These are phyloP conservation scores for Origma solitaria DNA, from an alignment of 2,113 vertebrate species.

Conservation along the genomic window DNA sequence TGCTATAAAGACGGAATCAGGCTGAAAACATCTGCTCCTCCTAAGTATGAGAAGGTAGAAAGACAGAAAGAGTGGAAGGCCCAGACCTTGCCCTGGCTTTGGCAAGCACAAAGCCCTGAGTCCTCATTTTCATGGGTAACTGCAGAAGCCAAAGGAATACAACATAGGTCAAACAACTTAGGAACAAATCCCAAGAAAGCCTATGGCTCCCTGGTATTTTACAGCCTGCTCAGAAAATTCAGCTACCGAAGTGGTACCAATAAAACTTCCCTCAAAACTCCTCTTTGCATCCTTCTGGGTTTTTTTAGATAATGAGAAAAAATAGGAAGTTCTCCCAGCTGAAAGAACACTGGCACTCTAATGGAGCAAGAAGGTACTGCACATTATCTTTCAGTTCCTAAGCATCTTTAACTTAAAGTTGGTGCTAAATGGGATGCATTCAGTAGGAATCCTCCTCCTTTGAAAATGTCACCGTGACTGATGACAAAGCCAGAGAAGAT, in stretches of 20 bases:
- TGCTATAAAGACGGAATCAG: background rate
- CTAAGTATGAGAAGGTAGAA: background rate
- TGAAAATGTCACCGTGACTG: background rate
- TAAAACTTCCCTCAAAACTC: background rate
- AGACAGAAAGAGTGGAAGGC: fast-evolving
- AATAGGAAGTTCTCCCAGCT: background rate
- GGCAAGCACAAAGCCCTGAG: background rate
- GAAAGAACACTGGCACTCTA: background rate
- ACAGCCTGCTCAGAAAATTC: background rate
- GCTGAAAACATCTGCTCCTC: background rate
- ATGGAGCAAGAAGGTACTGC: background rate
- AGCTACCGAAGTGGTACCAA: background rate
- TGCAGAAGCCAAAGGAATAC: background rate
- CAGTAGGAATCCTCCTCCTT: background rate
- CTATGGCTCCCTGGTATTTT: background rate
- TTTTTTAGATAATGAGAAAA: background rate
- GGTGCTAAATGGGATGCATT: background rate
- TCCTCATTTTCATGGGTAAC: background rate
- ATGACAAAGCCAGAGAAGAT: background rate
- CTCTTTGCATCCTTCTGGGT: background rate
- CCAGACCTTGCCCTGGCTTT: background rate
- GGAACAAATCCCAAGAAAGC: background rate
- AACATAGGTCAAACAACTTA: background rate
- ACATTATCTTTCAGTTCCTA: background rate
- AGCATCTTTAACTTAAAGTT: background rate